A percentile compares a stretch with the other conserved stretches of the same genome.
These are phyloP conservation scores for Scaptomyza pallida DNA, from an alignment of 1,140 invertebrate species.

Conservation along the genomic window DNA sequence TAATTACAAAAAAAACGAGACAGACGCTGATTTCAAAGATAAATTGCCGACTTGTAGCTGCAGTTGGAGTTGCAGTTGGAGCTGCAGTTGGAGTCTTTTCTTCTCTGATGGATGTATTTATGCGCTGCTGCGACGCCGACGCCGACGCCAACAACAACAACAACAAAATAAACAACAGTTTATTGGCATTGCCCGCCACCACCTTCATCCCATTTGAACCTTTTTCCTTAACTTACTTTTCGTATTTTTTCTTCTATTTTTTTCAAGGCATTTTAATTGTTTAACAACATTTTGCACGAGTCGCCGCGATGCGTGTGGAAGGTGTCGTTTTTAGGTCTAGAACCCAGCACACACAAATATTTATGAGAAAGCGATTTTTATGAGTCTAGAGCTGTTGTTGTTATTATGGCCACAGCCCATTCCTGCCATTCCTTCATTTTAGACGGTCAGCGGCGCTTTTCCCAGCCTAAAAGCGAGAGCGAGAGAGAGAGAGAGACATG, in stretches of 20 bases:
- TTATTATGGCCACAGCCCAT: neutral
- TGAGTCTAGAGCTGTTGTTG: constrained; percentile 14
- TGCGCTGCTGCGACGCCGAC: constrained; percentile 59
- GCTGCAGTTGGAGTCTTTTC: constrained; percentile 34
- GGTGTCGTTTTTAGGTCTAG: constrained; percentile 69
- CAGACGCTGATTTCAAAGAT: constrained; percentile 78
- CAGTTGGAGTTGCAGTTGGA: constrained; percentile 33
- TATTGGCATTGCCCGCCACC: constrained; percentile 63
- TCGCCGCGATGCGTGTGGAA: constrained; percentile 19
- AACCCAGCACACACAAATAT: no score
- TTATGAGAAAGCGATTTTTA: constrained; percentile 73
- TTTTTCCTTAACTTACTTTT: neutral
- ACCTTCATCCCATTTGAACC: constrained; percentile 5
- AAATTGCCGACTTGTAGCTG: constrained; percentile 67
- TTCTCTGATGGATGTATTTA: constrained; percentile 62
- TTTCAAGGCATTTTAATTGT: constrained; percentile 65
- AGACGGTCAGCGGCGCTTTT: constrained; percentile 67
- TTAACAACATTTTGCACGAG: constrained; percentile 68
- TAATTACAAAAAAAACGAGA: constrained; percentile 73
- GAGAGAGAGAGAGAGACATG: constrained; percentile 4
- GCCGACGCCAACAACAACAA: constrained; percentile 57
- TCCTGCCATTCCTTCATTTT: no score
- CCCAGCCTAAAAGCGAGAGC: neutral
- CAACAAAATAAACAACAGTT: constrained; percentile 81
- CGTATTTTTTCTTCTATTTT: neutral